Evolutionary conservation across 1,140 invertebrate species (phyloP).

Genomic region (Rhopalosiphum padi): DNA sequence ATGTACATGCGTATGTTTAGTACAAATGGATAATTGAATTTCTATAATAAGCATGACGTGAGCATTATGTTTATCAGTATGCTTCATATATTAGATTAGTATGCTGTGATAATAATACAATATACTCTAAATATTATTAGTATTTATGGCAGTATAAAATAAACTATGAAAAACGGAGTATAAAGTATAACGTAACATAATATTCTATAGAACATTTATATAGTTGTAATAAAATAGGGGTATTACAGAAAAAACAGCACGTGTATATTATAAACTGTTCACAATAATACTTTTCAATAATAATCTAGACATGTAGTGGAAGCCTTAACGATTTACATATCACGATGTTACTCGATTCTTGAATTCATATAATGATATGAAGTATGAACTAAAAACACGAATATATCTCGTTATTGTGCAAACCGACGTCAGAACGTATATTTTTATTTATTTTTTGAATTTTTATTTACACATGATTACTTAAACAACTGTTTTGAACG

Average conservation of each 20-base stretch:
- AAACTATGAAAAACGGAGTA: not conserved
- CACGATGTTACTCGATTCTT: not conserved
- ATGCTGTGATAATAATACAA: not conserved
- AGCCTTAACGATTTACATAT: not conserved
- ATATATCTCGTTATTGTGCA: not conserved
- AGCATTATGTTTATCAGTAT: not conserved
- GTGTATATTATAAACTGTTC: not conserved
- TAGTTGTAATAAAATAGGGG: not conserved
- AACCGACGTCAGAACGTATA: not conserved
- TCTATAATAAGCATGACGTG: not conserved
- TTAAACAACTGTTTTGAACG: slow-evolving; percentile 17
- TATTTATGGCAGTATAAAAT: not conserved
- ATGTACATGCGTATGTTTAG: not conserved
- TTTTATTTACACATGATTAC: not conserved
- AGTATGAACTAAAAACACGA: not conserved
- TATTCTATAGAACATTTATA: not conserved
- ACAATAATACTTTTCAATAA: slow-evolving; percentile 11
- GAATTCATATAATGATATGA: not conserved
- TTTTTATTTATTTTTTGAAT: not conserved
- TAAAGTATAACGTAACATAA: not conserved
- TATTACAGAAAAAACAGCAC: not conserved
- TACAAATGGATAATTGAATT: not conserved
- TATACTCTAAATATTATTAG: slow-evolving; percentile 5
- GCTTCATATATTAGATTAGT: not conserved
- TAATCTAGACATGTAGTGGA: not conserved